Conservation (phyloP, 2,888 invertebrate genomes). For the Ellobium chinense region DNA sequence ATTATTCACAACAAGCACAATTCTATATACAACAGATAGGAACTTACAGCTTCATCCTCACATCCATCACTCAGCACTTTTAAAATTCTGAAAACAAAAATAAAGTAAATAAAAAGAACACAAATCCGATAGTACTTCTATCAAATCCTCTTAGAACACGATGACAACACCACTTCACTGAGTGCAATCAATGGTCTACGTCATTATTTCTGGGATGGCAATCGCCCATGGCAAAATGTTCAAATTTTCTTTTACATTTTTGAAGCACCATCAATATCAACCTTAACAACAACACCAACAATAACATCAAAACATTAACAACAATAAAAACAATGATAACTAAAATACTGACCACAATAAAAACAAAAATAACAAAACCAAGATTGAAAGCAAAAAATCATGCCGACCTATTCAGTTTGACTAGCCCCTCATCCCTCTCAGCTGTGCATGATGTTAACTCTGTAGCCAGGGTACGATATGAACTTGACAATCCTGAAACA, state of each 20-base stretch:
- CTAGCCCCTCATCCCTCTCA: constrained; percentile 55
- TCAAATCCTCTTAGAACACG: too few species aligned
- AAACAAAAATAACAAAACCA: background rate
- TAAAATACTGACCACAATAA: background rate
- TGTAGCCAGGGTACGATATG: constrained; percentile 26
- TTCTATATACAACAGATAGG: too few species aligned
- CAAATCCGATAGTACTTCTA: too few species aligned
- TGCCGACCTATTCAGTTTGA: constrained; percentile 39
- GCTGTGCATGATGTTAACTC: constrained; percentile 36
- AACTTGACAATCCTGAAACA: constrained; percentile 83
- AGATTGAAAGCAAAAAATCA: background rate
- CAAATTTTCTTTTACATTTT: too few species aligned
- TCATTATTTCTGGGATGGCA: too few species aligned
- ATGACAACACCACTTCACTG: too few species aligned
- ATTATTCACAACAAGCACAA: too few species aligned
- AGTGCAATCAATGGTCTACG: too few species aligned
- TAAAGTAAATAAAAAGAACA: background rate
- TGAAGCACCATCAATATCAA: too few species aligned
- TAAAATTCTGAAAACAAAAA: constrained; percentile 59
- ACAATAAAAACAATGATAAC: background rate
- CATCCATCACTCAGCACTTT: constrained; percentile 37
- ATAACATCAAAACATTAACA: background rate
- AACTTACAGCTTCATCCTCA: constrained; percentile 46
- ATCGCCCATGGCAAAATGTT: too few species aligned
- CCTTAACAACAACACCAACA: too few species aligned